These are phyloP conservation scores for Adineta ricciae DNA, from an alignment of 2,888 invertebrate species.

Conservation along the genomic window DNA sequence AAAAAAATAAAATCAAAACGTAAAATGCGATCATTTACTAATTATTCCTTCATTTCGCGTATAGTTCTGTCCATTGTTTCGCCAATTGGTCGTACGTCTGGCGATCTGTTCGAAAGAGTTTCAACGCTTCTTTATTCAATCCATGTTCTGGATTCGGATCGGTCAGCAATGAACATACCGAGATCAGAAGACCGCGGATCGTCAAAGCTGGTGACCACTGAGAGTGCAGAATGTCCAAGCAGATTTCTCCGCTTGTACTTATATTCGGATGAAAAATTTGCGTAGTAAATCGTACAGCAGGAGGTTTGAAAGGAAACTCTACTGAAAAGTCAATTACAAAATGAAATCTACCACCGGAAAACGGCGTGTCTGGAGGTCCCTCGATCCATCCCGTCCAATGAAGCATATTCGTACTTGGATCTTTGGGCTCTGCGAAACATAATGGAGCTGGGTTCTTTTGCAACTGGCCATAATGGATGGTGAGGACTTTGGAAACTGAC, in stretches of 20 bases:
- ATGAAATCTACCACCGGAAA: too few relatives aligned
- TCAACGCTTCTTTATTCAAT: constrained; percentile 98
- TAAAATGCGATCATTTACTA: too few relatives aligned
- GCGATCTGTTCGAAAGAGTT: constrained; percentile 99
- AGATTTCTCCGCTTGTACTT: constrained; percentile 99
- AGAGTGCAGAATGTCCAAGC: constrained; percentile 97
- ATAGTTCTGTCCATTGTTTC: constrained; percentile 99
- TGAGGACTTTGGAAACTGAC: too few relatives aligned
- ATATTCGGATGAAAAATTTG: constrained; percentile 99
- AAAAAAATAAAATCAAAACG: too few relatives aligned
- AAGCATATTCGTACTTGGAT: too few relatives aligned
- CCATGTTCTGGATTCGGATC: constrained; percentile 99
- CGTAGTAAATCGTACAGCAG: constrained; percentile 96
- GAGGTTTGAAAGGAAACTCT: constrained; percentile 99
- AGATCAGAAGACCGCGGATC: constrained; percentile 99
- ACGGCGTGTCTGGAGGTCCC: too few relatives aligned
- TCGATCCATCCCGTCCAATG: too few relatives aligned
- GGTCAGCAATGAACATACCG: constrained; percentile 98
- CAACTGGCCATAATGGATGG: too few relatives aligned
- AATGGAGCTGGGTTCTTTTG: too few relatives aligned
- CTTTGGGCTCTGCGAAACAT: too few relatives aligned
- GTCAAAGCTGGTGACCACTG: constrained; percentile 99
- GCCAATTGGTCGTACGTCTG: constrained; percentile 99
- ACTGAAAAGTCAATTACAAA: constrained; percentile 52
- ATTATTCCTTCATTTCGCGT: constrained; percentile 58